A percentile compares a stretch with the other conserved stretches of the same genome.
Conservation (phyloP, 1,140 invertebrate genomes). For the Sipha flava region DNA sequence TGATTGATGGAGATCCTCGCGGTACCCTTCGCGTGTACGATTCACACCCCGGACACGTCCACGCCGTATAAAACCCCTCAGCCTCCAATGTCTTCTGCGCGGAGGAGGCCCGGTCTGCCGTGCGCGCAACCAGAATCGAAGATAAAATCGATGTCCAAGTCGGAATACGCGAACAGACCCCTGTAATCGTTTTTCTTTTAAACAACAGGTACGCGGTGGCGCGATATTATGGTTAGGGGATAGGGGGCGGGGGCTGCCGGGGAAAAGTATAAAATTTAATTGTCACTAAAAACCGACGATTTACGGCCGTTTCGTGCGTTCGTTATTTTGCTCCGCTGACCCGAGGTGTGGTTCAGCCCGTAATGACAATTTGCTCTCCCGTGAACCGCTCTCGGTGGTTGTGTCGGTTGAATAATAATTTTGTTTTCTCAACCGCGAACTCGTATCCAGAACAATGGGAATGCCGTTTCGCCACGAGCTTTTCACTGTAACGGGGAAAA, state of each 20-base stretch:
- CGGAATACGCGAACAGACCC: not conserved
- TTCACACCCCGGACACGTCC: slow-evolving; percentile 17
- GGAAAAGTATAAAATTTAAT: slow-evolving; percentile 19
- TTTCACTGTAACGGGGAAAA: no score
- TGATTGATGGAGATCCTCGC: not conserved
- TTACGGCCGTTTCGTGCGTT: not conserved
- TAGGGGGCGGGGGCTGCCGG: not conserved
- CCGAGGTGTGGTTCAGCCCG: no score
- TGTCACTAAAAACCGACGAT: slow-evolving; percentile 2
- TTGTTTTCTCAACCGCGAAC: not conserved
- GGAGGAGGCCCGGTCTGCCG: no score
- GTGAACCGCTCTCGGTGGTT: not conserved
- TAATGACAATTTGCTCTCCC: not conserved
- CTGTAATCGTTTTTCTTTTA: slow-evolving; percentile 11
- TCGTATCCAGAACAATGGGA: not conserved
- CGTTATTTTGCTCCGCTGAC: not conserved
- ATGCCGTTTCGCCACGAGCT: no score
- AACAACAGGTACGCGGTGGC: not conserved
- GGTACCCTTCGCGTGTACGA: not conserved
- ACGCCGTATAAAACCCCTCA: not conserved
- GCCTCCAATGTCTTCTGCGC: no score
- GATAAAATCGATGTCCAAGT: no score
- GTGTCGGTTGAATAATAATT: not conserved
- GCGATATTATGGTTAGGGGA: no score
- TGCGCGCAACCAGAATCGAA: no score